phyloP scores from a whole-genome alignment of 2,797 vertebrate species.

The Malacoraja senta region DNA sequence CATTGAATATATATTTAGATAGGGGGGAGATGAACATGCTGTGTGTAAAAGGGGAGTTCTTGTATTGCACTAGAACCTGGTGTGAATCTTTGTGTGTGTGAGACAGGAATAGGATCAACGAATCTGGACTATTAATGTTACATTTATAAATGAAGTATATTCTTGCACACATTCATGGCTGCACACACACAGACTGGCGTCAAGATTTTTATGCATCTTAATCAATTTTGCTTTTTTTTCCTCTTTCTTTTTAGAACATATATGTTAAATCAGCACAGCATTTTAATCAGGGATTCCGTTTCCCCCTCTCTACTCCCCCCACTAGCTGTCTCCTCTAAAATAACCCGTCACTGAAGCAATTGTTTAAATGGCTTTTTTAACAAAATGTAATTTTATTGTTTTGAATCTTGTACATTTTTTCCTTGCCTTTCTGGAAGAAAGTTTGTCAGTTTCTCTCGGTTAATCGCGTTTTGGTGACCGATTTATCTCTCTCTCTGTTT shows the following conservation, averaged over 20 bases:
- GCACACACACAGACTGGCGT: not conserved
- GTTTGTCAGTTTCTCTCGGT: slow-evolving; percentile 16
- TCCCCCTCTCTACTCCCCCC: no score
- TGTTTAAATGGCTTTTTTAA: not conserved
- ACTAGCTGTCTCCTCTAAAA: not conserved
- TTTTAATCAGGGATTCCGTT: no score
- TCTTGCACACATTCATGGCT: not conserved
- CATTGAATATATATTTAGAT: not conserved
- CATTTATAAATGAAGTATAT: not conserved
- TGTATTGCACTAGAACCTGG: not conserved
- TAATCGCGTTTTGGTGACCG: not conserved
- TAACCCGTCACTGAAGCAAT: not conserved
- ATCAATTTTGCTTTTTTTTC: not conserved
- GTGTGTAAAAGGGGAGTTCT: not conserved
- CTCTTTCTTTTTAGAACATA: not conserved
- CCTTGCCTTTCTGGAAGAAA: not conserved
- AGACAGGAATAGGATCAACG: no score
- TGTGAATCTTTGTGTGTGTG: not conserved
- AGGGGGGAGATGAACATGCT: not conserved
- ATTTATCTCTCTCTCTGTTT: not conserved
- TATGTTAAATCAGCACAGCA: not conserved
- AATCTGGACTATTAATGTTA: not conserved
- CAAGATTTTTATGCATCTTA: not conserved
- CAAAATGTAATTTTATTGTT: not conserved
- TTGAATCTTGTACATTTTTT: not conserved